Evolutionary conservation across 1,140 invertebrate species (phyloP).

Genomic region (Neuroterus valhalla): DNA sequence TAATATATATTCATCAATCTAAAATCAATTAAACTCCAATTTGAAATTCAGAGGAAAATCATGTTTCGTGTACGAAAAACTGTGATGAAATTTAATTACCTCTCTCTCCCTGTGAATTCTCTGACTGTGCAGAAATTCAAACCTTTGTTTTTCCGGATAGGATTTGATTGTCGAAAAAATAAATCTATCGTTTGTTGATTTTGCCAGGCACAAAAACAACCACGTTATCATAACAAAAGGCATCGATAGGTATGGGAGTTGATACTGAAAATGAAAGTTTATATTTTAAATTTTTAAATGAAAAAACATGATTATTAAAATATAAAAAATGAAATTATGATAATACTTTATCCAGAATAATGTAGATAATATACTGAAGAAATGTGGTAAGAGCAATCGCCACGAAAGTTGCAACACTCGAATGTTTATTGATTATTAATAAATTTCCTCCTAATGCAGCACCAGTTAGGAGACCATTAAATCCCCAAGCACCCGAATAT

Average conservation of each 20-base stretch:
- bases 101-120: not conserved
- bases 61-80: no score
- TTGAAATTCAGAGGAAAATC: no score
- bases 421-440: constrained; percentile 67
- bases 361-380: constrained; percentile 62
- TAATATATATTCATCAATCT: not conserved
- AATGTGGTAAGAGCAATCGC: constrained; percentile 67
- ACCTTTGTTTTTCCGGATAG: constrained; percentile 68
- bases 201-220: constrained; percentile 67
- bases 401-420: constrained; percentile 60
- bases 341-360: constrained; percentile 54
- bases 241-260: constrained; percentile 66
- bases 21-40: not conserved
- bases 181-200: constrained; percentile 46
- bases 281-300: not conserved
- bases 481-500: constrained; percentile 71
- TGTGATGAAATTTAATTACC: not conserved
- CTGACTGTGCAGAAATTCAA: constrained; percentile 49
- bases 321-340: not conserved
- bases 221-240: constrained; percentile 68
- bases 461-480: constrained; percentile 68
- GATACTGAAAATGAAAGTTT: constrained; percentile 55
- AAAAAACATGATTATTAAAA: not conserved
- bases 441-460: constrained; percentile 69
- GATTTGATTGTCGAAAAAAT: constrained; percentile 56